Base-by-base conservation (phyloP, 2,888 invertebrate genomes). In the Campoplex capitator region DNA sequence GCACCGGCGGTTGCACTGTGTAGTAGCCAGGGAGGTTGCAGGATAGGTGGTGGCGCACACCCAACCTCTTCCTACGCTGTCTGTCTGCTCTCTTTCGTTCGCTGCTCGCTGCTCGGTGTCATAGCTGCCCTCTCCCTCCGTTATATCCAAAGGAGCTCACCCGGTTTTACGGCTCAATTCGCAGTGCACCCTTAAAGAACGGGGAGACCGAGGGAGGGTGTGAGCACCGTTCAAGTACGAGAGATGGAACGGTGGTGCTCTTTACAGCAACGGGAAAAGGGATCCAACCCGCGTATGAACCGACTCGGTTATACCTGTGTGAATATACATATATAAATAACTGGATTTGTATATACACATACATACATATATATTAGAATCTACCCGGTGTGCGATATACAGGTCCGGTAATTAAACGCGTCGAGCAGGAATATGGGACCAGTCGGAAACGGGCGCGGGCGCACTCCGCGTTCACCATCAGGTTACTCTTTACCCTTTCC, bases 101-200 rank as follows among this genome's bases (percentile, higher is more conserved):
- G 42, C 68, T 71, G 77, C 76, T 54, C 54, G 56, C 45, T 42
- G 68, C 65, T 51, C 18, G 70, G 75, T 85, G 80, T 86, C 82
- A 79, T 84, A 77, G 81, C 81, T 67, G 62, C 76, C 76, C 65
- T 70, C 76, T 32, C 23, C 56, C 32, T 82, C 83, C 86, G 67
- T 51, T 76, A 58, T 70, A 83, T 58, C 77, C 85, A 89, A 83
- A 74, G 87, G 83, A 89, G 80, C 83, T 85, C 88, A 78, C 88
- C 89, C 89, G 89, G 91, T 93, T 94, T 94, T 94, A 94, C 91
- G 92, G 92, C 91, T 92, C 93, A 94, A 89, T 94, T 93, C 93
- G 93, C 93, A 93, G 85, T 84, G 80, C 91, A 91, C 91, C 92
- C 93, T 93, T 93, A 92, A 93, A 93, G 92, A 90, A 92, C 91